Evolutionary conservation across 2,113 vertebrate genomes (phyloP).

Genomic region (Anser cygnoides): DNA sequence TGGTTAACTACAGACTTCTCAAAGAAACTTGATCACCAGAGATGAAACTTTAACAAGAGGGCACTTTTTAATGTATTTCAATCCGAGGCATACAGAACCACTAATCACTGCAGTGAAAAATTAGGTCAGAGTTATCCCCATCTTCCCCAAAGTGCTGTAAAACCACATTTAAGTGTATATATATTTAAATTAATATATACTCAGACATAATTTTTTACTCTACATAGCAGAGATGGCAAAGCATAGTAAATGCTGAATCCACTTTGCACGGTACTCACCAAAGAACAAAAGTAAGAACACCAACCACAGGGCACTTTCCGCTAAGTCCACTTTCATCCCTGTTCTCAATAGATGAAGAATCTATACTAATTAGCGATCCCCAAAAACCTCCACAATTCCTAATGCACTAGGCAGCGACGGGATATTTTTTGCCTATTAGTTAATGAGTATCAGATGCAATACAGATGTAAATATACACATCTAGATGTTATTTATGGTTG

Average conservation of each 20-base stretch:
- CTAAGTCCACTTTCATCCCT: not conserved
- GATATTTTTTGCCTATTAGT: not conserved
- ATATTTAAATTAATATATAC: not conserved
- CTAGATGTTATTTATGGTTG: not conserved
- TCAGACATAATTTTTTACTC: not conserved
- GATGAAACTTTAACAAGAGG: constrained; percentile 4
- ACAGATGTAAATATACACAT: not conserved
- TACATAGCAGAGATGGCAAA: not conserved
- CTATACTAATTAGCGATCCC: not conserved
- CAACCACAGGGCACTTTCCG: not conserved
- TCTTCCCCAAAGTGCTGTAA: constrained; percentile 43
- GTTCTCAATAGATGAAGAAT: not conserved
- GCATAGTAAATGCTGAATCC: not conserved
- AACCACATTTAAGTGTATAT: not conserved
- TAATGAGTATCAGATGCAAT: not conserved
- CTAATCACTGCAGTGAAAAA: constrained; percentile 40
- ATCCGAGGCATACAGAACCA: not conserved
- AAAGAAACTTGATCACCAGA: constrained; percentile 45
- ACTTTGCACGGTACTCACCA: not conserved
- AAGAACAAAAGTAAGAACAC: not conserved
- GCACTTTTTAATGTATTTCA: constrained; percentile 33
- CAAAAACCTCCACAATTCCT: not conserved
- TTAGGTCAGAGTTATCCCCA: constrained; percentile 50
- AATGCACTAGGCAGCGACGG: not conserved
- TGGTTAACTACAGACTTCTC: not conserved